These are phyloP conservation scores for Tarsius wallacei DNA, from an alignment of 2,797 vertebrate species.

Conservation along the genomic window DNA sequence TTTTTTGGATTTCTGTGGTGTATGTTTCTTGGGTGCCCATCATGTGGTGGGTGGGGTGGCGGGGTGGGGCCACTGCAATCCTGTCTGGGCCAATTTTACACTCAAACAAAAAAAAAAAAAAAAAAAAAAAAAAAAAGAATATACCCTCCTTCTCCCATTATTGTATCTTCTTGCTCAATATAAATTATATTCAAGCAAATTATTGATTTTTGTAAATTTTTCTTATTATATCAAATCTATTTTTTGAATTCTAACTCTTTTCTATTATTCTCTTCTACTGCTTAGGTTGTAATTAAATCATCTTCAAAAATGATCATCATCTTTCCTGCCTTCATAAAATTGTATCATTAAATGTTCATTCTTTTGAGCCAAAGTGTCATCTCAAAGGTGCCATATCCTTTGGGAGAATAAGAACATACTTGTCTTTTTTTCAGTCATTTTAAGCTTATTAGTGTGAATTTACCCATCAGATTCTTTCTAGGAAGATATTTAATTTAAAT, in stretches of 20 bases:
- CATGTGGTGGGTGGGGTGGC: too few relatives aligned
- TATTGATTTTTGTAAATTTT: neutral
- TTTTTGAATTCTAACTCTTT: constrained; percentile 13
- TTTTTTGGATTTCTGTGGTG: too few relatives aligned
- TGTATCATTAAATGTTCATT: constrained; percentile 18
- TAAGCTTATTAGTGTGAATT: constrained; percentile 32
- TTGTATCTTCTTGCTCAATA: constrained; percentile 21
- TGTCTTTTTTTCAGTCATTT: neutral
- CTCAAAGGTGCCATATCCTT: neutral
- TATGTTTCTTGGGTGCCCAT: too few relatives aligned
- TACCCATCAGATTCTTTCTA: constrained; percentile 14
- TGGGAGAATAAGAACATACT: neutral
- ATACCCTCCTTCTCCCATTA: neutral
- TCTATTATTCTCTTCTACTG: neutral
- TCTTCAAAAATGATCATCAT: neutral
- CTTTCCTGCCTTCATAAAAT: constrained; percentile 14
- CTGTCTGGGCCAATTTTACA: too few relatives aligned
- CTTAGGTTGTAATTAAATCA: constrained; percentile 14
- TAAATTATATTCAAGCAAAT: constrained; percentile 28
- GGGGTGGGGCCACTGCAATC: too few relatives aligned
- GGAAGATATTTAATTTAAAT: constrained; percentile 8
- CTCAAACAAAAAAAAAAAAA: too few relatives aligned
- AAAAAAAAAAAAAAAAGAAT: too few relatives aligned
- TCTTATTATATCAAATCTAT: constrained; percentile 21
- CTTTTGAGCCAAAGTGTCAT: neutral